Evolutionary conservation across 1,140 invertebrate genomes (phyloP).

Genomic region (Mylabris phalerata): DNA sequence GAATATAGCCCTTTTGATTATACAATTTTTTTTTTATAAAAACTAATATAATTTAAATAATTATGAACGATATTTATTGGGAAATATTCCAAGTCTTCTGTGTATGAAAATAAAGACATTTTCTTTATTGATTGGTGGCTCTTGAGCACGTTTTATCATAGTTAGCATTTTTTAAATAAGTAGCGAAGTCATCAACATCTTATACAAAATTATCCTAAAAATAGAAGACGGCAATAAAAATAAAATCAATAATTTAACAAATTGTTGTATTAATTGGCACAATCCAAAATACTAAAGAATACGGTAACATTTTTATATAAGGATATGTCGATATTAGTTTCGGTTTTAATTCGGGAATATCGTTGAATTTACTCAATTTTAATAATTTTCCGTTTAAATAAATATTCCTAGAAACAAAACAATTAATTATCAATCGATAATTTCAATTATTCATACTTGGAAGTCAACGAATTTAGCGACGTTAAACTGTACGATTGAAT

Average conservation of each 20-base stretch:
- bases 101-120: background rate
- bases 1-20: background rate
- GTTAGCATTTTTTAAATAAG: background rate
- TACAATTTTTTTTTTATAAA: background rate
- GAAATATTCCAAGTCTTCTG: background rate
- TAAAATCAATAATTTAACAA: background rate
- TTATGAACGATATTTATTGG: background rate
- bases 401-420: slow-evolving; percentile 44
- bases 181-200: background rate
- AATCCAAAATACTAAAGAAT: slow-evolving; percentile 57
- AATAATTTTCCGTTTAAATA: slow-evolving; percentile 51
- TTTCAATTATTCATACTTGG: background rate
- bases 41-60: background rate
- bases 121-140: background rate
- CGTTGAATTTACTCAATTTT: slow-evolving; percentile 42
- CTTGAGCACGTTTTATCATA: background rate
- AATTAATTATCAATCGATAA: background rate
- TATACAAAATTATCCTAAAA: background rate
- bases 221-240: background rate
- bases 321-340: slow-evolving; percentile 39
- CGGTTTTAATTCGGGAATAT: slow-evolving; percentile 48
- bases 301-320: slow-evolving; percentile 47
- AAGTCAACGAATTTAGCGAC: background rate
- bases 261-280: slow-evolving; percentile 30
- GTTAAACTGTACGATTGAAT: background rate